Conservation (phyloP, 2,797 vertebrate genomes). For the Mormyrus proboscirostris region DNA sequence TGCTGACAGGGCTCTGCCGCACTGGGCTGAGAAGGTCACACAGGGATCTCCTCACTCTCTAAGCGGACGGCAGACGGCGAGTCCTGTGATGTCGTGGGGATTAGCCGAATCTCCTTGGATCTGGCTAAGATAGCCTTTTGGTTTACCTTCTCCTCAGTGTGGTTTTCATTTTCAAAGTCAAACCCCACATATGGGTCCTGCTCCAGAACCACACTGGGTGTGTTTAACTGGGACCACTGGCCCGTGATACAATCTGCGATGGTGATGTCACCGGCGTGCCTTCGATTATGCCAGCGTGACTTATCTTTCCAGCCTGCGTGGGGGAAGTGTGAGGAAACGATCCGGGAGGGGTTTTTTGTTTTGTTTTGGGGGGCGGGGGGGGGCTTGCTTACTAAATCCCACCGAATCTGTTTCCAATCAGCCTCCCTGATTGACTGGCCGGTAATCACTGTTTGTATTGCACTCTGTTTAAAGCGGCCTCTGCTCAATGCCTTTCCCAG, state of each 20-base stretch:
- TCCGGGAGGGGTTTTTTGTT: not conserved
- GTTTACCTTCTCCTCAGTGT: not conserved
- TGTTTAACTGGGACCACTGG: slow-evolving; percentile 13
- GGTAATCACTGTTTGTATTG: not conserved
- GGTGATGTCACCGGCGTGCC: not conserved
- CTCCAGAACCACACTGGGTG: not conserved
- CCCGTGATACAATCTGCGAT: not conserved
- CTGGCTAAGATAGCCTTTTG: not conserved
- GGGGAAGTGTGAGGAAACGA: not conserved
- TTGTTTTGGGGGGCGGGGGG: not conserved
- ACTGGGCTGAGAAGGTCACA: not conserved
- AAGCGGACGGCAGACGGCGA: not conserved
- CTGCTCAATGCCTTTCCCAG: not conserved
- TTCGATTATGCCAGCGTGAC: not conserved
- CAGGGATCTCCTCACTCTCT: not conserved
- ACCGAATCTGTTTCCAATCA: not conserved
- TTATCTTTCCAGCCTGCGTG: not conserved
- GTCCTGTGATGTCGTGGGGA: not conserved
- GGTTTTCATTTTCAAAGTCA: not conserved
- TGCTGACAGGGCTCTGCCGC: too few relatives aligned
- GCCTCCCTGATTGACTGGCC: not conserved
- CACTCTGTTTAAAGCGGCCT: not conserved
- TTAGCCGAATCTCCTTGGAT: not conserved
- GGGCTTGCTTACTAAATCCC: not conserved
- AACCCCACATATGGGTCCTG: not conserved